Evolutionary conservation across 2,113 vertebrate species (phyloP).

Genomic region (Thymallus thymallus): DNA sequence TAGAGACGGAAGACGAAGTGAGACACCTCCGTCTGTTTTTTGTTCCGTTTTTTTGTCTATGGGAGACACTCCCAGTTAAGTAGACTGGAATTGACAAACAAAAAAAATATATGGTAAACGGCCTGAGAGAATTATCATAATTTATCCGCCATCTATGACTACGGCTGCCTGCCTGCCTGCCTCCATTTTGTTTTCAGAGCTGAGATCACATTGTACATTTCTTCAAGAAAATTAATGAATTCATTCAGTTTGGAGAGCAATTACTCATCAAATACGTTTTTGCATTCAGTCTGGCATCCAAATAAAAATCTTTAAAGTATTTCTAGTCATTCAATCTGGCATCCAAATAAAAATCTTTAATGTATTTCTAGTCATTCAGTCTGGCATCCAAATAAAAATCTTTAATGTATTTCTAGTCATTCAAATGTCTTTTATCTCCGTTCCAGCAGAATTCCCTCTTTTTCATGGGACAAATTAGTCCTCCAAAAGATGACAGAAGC

Average conservation of each 20-base stretch:
- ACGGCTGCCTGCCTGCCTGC: constrained; percentile 5
- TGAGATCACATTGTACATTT: constrained; percentile 17
- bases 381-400: no score
- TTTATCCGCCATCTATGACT: neutral
- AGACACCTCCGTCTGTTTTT: no score
- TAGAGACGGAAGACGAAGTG: no score
- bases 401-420: no score
- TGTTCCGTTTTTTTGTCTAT: no score
- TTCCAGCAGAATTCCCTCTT: constrained; percentile 64
- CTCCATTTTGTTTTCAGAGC: constrained; percentile 23
- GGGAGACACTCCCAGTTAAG: no score
- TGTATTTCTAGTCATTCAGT: no score
- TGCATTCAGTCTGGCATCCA: constrained; percentile 65
- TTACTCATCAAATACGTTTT: constrained; percentile 30
- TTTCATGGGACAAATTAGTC: constrained; percentile 75
- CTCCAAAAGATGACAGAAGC: constrained; percentile 71
- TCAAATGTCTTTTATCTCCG: constrained; percentile 68
- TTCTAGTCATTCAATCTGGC: no score
- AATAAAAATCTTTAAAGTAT: constrained; percentile 61
- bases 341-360: no score
- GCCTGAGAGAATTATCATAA: no score
- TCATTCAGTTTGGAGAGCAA: constrained; percentile 48
- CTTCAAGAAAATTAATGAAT: constrained; percentile 32
- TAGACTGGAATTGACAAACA: no score
- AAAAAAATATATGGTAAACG: no score